Percentiles rank a stretch among this genome's conserved stretches.
Conservation (phyloP, 1,140 invertebrate species). For the Tetragnatha versicolor region DNA sequence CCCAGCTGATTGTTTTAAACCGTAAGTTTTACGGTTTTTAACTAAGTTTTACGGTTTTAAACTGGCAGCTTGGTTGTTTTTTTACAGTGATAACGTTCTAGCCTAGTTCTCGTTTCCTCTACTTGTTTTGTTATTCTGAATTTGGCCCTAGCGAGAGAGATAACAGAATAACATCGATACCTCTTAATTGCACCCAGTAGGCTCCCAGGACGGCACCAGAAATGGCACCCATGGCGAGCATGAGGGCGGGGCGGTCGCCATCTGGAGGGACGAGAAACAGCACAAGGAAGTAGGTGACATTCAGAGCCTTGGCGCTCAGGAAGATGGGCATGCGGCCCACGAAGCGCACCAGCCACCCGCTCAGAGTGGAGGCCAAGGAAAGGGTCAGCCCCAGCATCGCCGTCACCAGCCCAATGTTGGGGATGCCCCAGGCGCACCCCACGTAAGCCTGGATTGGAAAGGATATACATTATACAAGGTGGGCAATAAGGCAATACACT, state of each 20-base stretch:
- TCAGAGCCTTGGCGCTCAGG: slow-evolving; percentile 78
- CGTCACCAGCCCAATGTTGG: slow-evolving; percentile 92
- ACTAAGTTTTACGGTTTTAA: too few species aligned
- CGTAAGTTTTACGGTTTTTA: too few species aligned
- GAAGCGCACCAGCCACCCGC: slow-evolving; percentile 90
- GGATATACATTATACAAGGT: too few species aligned
- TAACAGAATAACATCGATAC: too few species aligned
- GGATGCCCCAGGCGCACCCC: slow-evolving; percentile 87
- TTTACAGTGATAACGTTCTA: too few species aligned
- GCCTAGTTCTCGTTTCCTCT: too few species aligned
- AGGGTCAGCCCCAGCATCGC: slow-evolving; percentile 93
- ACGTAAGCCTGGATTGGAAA: slow-evolving; percentile 92
- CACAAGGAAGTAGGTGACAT: slow-evolving; percentile 76
- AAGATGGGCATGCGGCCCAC: slow-evolving; percentile 87
- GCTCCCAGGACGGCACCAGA: slow-evolving; percentile 73
- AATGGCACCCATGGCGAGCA: slow-evolving; percentile 90
- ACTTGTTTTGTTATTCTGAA: too few species aligned
- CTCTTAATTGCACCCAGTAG: neutral
- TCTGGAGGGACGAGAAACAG: slow-evolving; percentile 86
- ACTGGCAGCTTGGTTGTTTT: too few species aligned
- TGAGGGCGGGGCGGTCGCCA: slow-evolving; percentile 78
- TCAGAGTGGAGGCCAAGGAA: slow-evolving; percentile 85
- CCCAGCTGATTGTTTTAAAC: too few species aligned
- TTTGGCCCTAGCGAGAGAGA: too few species aligned
- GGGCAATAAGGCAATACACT: too few species aligned